Conservation (phyloP, 2,888 invertebrate genomes). For the Lydus trimaculatus region DNA sequence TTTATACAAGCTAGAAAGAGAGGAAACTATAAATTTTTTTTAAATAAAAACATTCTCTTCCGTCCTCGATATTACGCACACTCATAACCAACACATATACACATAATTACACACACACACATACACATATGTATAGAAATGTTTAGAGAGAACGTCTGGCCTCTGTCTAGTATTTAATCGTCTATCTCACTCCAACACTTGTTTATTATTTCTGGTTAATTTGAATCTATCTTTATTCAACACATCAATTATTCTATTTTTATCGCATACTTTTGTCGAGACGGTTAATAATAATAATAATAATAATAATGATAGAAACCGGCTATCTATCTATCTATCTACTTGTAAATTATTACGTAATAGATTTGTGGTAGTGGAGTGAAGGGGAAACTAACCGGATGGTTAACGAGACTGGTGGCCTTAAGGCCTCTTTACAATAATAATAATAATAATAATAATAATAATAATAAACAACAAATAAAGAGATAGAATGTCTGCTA, state of each 20-base stretch:
- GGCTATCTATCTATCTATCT: not conserved
- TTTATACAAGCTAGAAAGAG: not conserved
- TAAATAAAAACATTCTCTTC: slow-evolving; percentile 21
- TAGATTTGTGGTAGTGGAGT: not conserved
- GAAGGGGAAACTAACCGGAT: not conserved
- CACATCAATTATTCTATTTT: slow-evolving; percentile 19
- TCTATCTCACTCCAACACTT: slow-evolving; percentile 14
- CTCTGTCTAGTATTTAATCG: slow-evolving; percentile 27
- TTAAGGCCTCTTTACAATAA: not conserved
- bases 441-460: not conserved
- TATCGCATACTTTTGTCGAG: slow-evolving; percentile 26
- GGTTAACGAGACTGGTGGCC: not conserved
- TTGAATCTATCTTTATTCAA: not conserved
- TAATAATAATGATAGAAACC: slow-evolving; percentile 18
- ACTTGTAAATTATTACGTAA: slow-evolving; percentile 24
- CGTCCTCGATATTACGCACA: slow-evolving; percentile 30
- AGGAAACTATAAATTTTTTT: not conserved
- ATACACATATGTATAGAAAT: not conserved
- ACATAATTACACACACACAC: slow-evolving; percentile 11
- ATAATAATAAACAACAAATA: not conserved
- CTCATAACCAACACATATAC: slow-evolving; percentile 22
- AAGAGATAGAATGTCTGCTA: not conserved
- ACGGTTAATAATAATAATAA: slow-evolving; percentile 13
- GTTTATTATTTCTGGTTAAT: not conserved
- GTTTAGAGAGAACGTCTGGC: slow-evolving; percentile 26